A percentile compares a stretch with the other conserved stretches of the same genome.
These are phyloP conservation scores for Catajapyx aquilonaris DNA, from an alignment of 1,140 invertebrate species.

Conservation along the genomic window DNA sequence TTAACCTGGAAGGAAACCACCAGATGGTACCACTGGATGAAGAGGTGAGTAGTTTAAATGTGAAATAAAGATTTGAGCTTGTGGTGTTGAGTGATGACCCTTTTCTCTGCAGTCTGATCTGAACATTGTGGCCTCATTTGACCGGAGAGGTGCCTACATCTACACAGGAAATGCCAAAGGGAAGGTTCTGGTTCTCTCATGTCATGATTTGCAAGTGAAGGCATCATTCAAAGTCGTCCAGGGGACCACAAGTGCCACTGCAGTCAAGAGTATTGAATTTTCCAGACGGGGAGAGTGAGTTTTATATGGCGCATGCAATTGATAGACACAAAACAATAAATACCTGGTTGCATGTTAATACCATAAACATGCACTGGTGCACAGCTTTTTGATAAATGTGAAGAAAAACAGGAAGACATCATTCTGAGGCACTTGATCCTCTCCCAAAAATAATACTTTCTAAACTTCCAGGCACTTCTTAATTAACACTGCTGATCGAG, in stretches of 20 bases:
- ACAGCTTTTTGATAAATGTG: too few species aligned
- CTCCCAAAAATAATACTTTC: too few species aligned
- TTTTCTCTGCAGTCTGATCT: slow-evolving; percentile 51
- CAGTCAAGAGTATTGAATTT: slow-evolving; percentile 96
- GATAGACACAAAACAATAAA: too few species aligned
- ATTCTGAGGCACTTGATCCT: too few species aligned
- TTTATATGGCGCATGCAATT: neutral
- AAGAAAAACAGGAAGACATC: too few species aligned
- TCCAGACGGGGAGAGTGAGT: slow-evolving; percentile 80
- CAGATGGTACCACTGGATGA: slow-evolving; percentile 79
- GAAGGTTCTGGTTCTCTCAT: slow-evolving; percentile 65
- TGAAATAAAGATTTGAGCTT: too few species aligned
- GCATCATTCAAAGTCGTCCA: slow-evolving; percentile 86
- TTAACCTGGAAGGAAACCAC: slow-evolving; percentile 61
- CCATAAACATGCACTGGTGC: too few species aligned
- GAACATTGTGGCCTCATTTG: slow-evolving; percentile 92
- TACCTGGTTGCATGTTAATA: too few species aligned
- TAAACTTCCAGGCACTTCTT: slow-evolving; percentile 67
- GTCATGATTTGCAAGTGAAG: slow-evolving; percentile 47
- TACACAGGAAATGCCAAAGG: slow-evolving; percentile 93
- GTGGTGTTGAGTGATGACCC: too few species aligned
- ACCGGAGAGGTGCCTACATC: slow-evolving; percentile 78
- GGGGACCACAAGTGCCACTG: slow-evolving; percentile 76
- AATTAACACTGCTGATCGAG: slow-evolving; percentile 88
- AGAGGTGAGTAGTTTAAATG: slow-evolving; percentile 63